These are phyloP conservation scores for Strigamia maritima DNA, from an alignment of 2,888 invertebrate species.

Conservation along the genomic window DNA sequence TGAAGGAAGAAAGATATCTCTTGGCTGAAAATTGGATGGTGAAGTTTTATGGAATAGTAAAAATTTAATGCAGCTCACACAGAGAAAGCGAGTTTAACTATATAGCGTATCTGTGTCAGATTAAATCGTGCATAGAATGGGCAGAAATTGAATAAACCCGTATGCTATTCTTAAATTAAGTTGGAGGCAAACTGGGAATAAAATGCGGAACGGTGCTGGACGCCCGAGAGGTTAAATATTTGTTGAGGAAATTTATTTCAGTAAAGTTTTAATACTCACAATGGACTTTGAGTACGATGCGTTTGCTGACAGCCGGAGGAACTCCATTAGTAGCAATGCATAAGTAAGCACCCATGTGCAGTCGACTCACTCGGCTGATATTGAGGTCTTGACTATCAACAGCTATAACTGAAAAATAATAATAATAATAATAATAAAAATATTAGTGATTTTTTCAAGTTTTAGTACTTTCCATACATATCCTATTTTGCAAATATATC, in stretches of 20 bases:
- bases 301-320: constrained; percentile 35
- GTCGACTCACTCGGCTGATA: constrained; percentile 30
- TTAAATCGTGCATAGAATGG: constrained; percentile 10
- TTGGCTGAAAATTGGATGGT: background rate
- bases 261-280: constrained; percentile 16
- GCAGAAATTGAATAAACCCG: constrained; percentile 1
- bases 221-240: background rate
- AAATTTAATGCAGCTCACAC: background rate
- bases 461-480: too few species aligned
- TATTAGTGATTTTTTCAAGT: too few species aligned
- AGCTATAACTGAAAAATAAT: constrained; percentile 2
- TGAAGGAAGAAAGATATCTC: background rate
- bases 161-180: background rate
- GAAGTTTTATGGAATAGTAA: constrained; percentile 5
- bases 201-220: background rate
- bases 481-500: too few species aligned
- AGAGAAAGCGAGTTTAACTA: background rate
- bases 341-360: constrained; percentile 35
- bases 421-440: background rate
- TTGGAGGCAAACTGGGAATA: background rate
- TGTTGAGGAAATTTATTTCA: too few species aligned
- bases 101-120: background rate
- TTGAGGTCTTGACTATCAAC: background rate
- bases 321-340: constrained; percentile 24
- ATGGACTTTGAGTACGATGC: constrained; percentile 20